Evolutionary conservation across 2,797 vertebrate species (phyloP), one percentile per base, ranked within the genome.

Genomic region (Stomatorhinus walkeri): DNA sequence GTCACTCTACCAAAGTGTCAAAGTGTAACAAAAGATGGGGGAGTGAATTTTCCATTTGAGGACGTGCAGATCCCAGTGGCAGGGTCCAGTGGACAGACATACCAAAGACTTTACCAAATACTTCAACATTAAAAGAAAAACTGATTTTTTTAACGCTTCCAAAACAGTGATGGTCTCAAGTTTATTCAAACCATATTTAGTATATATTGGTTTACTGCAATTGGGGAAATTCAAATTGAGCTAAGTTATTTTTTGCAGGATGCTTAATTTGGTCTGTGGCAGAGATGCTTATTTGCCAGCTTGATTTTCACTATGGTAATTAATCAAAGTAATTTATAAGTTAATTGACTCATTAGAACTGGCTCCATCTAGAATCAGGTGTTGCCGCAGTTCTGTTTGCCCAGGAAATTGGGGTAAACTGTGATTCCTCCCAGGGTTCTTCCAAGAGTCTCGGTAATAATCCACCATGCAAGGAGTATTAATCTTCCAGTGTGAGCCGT

Each of bases 281-380:
- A 51, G 56, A 59, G 43, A 16, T 19, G 59, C 56, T 72, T 6
- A 46, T 64, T 86, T 85, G 43, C 85, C 88, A 79, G 90, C 79
- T 90, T 88, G 54, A 64, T 88, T 90, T 88, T 81, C 87, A 88
- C 56, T 32, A 59, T 24, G 22, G 48, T 92, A 92, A 90, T 92
- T 91, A 92, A 61, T 91, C 88, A 90, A 88, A 88, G 43, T 89
- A 89, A 93, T 91, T 92, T 52, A 87, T 85, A 51, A 89, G 91
- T 83, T 92, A 93, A 92, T 91, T 90, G 90, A 90, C 88, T 92
- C 91, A 90, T 92, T 91, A 90, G 89, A 64, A 51, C 61, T 61
- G 72, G 56, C 85, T 92, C 81, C 87, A 79, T 89, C 87, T 79
- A 85, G 88, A 83, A 61, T 88, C 79, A 87, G 89, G 46, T 79